Evolutionary conservation across 2,113 vertebrate species (phyloP).

Genomic region (Chamaetylas fuelleborni): DNA sequence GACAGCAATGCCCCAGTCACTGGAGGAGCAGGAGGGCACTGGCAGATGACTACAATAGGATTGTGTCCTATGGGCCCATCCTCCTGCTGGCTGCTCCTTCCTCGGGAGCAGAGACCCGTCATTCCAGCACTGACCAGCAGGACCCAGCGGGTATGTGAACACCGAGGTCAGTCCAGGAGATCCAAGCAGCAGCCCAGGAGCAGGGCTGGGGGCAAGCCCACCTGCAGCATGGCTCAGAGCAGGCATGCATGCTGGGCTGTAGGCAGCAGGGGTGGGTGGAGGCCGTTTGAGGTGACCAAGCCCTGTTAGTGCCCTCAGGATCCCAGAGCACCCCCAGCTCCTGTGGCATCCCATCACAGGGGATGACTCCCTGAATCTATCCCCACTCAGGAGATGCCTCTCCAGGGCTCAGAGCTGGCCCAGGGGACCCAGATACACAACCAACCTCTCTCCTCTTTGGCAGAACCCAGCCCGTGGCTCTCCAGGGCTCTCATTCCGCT

Average conservation of each 20-base stretch:
- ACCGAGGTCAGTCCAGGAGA: too few relatives aligned
- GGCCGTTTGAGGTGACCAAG: accelerated
- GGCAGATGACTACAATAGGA: conserved; percentile 22
- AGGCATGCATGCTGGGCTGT: background rate
- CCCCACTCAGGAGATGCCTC: background rate
- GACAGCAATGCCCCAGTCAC: conserved; percentile 38
- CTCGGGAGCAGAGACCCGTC: background rate
- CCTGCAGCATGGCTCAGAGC: background rate
- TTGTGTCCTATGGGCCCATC: conserved; percentile 68
- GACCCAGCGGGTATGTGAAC: background rate
- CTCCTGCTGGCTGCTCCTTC: background rate
- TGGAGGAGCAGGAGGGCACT: background rate
- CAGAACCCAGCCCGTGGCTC: conserved; percentile 12
- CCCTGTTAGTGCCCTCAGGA: background rate
- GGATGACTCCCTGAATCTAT: background rate
- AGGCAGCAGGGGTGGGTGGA: background rate
- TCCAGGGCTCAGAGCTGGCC: background rate
- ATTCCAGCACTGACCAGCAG: background rate
- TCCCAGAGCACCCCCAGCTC: background rate
- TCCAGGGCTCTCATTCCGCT: background rate
- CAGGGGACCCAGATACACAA: background rate
- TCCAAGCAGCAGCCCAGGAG: background rate
- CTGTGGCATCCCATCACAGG: background rate
- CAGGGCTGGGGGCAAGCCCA: background rate
- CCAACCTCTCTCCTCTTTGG: background rate